Percentiles rank a stretch among this genome's conserved stretches.
These are phyloP conservation scores for Mantis religiosa DNA, from an alignment of 2,888 invertebrate species.

Conservation along the genomic window DNA sequence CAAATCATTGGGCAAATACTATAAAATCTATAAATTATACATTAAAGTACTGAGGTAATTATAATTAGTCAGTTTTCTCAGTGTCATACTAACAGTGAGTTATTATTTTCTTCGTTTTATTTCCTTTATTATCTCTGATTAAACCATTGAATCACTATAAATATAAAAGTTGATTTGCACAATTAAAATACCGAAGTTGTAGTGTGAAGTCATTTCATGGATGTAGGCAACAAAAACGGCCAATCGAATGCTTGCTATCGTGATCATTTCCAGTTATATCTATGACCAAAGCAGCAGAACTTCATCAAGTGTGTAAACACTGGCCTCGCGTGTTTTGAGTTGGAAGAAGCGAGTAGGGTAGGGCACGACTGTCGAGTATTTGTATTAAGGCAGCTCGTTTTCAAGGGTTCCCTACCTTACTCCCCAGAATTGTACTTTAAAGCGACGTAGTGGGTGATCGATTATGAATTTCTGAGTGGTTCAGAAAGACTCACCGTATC, in stretches of 20 bases:
- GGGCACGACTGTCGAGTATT: not conserved
- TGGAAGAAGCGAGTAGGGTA: not conserved
- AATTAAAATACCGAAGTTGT: no score
- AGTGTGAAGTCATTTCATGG: no score
- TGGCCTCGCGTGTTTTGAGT: not conserved
- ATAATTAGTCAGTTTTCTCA: no score
- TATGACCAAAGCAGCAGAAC: not conserved
- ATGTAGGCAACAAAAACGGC: not conserved
- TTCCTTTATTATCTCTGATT: no score
- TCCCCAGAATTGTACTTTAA: not conserved
- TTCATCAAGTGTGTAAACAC: not conserved
- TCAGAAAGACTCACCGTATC: no score
- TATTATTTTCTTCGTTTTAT: no score
- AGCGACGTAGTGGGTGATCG: not conserved
- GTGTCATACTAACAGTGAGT: no score
- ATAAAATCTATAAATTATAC: no score
- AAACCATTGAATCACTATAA: no score
- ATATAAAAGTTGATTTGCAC: no score
- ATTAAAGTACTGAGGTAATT: no score
- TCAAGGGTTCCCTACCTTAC: not conserved
- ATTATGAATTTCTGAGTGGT: not conserved
- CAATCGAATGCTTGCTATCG: not conserved
- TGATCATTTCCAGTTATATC: not conserved
- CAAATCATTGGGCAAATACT: no score
- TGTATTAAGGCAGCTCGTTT: not conserved